phyloP scores from a whole-genome alignment of 2,113 vertebrate genomes.

The Callospermophilus lateralis region DNA sequence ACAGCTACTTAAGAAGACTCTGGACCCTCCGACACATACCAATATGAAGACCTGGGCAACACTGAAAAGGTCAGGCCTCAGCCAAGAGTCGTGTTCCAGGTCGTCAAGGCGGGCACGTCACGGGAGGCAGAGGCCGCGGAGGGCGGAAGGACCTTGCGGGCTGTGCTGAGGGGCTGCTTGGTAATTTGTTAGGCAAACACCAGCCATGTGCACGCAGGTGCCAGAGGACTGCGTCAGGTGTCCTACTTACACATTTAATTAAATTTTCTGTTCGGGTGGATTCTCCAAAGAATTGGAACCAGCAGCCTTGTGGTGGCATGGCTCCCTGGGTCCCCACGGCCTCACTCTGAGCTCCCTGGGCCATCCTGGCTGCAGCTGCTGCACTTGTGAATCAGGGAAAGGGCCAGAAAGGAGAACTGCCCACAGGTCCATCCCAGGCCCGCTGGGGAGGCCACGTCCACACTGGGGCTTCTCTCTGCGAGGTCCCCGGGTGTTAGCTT shows the following conservation, averaged over 20 bases:
- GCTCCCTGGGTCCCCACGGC: slow-evolving; percentile 81
- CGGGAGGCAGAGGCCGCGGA: too few species aligned
- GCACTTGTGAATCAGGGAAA: slow-evolving; percentile 76
- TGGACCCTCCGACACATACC: background rate
- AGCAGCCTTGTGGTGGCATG: slow-evolving; percentile 71
- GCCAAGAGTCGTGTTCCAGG: background rate
- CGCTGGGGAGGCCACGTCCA: slow-evolving; percentile 43
- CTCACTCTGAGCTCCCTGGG: slow-evolving; percentile 61
- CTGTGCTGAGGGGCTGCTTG: slow-evolving; percentile 71
- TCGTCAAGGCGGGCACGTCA: rapidly evolving
- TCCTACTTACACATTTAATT: slow-evolving; percentile 87
- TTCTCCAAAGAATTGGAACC: slow-evolving; percentile 85
- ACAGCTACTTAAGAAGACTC: background rate
- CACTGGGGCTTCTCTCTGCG: background rate
- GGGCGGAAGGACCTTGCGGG: background rate
- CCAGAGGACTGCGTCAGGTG: slow-evolving; percentile 83
- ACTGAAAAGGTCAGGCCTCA: background rate
- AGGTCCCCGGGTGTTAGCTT: background rate
- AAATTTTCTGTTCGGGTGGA: slow-evolving; percentile 86
- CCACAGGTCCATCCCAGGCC: slow-evolving; percentile 72
- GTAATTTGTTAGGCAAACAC: slow-evolving; percentile 85
- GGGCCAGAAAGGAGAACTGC: slow-evolving; percentile 49
- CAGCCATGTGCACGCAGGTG: slow-evolving; percentile 78
- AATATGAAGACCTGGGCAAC: background rate
- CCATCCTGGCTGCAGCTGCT: slow-evolving; percentile 47